These are phyloP conservation scores for Linepithema humile DNA, from an alignment of 1,140 invertebrate genomes.

Conservation along the genomic window DNA sequence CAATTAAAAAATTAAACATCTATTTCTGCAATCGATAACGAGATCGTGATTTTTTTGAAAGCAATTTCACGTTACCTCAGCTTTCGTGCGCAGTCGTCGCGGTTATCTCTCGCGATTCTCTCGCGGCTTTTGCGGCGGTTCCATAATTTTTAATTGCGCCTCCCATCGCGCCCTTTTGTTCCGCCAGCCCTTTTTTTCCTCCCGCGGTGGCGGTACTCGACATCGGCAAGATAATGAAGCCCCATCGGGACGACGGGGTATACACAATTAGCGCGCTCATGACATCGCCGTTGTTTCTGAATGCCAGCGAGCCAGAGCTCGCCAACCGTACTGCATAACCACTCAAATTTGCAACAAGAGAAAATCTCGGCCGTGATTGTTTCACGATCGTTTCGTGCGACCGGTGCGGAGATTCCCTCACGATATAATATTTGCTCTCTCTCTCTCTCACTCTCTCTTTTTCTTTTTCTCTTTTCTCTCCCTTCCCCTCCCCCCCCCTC, in stretches of 20 bases:
- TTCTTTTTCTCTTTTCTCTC: background rate
- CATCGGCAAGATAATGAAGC: constrained; percentile 63
- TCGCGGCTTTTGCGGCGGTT: constrained; percentile 17
- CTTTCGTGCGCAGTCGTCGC: background rate
- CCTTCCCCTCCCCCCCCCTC: too few species aligned
- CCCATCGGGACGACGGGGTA: constrained; percentile 48
- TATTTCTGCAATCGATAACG: background rate
- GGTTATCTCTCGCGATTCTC: constrained; percentile 24
- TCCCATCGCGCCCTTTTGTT: constrained; percentile 56
- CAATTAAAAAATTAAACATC: background rate
- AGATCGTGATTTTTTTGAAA: background rate
- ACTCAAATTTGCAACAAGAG: constrained; percentile 40
- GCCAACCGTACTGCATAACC: background rate
- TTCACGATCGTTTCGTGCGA: constrained; percentile 37
- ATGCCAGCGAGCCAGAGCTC: background rate
- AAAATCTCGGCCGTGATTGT: constrained; percentile 45
- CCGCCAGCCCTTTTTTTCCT: constrained; percentile 13
- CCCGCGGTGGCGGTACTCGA: background rate
- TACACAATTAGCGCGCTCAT: constrained; percentile 66
- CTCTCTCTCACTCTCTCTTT: background rate
- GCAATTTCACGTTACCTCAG: constrained; percentile 23
- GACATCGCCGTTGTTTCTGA: constrained; percentile 51
- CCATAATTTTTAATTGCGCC: constrained; percentile 68
- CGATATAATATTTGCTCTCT: constrained; percentile 40
- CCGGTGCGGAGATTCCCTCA: constrained; percentile 11